These are phyloP conservation scores for Poliocrania exsul DNA, from an alignment of 2,797 vertebrate species.

Conservation along the genomic window DNA sequence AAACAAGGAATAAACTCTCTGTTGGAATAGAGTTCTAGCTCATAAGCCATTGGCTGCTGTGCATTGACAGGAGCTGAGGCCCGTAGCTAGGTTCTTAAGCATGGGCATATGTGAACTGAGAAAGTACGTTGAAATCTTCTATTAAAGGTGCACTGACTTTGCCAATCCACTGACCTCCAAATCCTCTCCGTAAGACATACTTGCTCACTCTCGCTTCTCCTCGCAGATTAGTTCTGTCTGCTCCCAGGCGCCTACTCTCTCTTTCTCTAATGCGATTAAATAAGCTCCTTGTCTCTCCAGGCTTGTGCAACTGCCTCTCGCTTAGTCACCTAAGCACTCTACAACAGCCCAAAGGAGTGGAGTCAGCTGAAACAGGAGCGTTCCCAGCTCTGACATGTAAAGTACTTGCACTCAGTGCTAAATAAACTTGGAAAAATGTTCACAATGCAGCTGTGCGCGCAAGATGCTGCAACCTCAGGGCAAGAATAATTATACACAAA, in stretches of 20 bases:
- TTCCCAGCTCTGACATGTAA: slow-evolving; percentile 67
- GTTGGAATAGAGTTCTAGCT: not conserved
- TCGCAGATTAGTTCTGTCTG: slow-evolving; percentile 26
- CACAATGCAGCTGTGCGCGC: slow-evolving; percentile 29
- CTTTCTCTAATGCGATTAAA: slow-evolving; percentile 58
- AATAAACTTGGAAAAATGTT: slow-evolving; percentile 69
- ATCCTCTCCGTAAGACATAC: not conserved
- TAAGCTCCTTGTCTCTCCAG: slow-evolving; percentile 43
- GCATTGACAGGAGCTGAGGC: not conserved
- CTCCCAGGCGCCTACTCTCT: slow-evolving; percentile 36
- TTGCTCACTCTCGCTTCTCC: slow-evolving; percentile 1
- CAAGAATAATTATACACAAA: slow-evolving; percentile 60
- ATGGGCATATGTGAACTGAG: not conserved
- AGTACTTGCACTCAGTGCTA: slow-evolving; percentile 57
- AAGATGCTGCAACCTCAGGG: slow-evolving; percentile 54
- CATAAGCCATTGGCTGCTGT: not conserved
- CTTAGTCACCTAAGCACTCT: slow-evolving; percentile 62
- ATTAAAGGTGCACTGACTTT: not conserved
- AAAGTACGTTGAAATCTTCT: not conserved
- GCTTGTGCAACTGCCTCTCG: slow-evolving; percentile 48
- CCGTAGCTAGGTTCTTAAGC: not conserved
- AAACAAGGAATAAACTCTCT: not conserved
- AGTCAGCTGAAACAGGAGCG: slow-evolving; percentile 67
- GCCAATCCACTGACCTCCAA: not conserved
- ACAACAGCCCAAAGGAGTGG: slow-evolving; percentile 50